Conservation (phyloP, 1,140 invertebrate genomes). For the Bombus superbus region DNA sequence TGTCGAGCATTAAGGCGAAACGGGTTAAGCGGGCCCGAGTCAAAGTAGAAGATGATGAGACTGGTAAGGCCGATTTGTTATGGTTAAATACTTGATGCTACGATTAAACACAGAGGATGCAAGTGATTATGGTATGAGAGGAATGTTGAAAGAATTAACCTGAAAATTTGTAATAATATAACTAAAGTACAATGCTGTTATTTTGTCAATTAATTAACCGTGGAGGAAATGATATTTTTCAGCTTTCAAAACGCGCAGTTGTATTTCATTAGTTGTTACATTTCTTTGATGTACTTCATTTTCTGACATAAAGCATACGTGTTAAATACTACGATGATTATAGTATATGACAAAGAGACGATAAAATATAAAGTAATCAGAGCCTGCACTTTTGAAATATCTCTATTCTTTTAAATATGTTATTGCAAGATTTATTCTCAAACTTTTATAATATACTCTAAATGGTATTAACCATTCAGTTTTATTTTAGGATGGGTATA, state of each 20-base stretch:
- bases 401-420: background rate
- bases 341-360: background rate
- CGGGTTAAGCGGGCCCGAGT: constrained; percentile 1
- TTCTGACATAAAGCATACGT: background rate
- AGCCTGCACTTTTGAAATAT: background rate
- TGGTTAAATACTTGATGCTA: background rate
- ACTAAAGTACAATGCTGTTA: accelerated
- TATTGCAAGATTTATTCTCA: background rate
- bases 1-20: constrained; percentile 14
- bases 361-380: background rate
- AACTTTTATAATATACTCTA: too few relatives aligned
- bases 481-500: too few relatives aligned
- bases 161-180: background rate
- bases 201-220: background rate
- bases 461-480: too few relatives aligned
- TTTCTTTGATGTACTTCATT: background rate
- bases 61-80: background rate
- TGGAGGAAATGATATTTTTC: background rate
- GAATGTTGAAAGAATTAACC: background rate
- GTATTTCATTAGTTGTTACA: background rate
- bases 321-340: background rate
- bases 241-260: background rate
- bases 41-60: background rate
- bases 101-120: background rate
- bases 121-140: background rate